Conservation (phyloP, 2,113 vertebrate species). For the Neotoma lepida region DNA sequence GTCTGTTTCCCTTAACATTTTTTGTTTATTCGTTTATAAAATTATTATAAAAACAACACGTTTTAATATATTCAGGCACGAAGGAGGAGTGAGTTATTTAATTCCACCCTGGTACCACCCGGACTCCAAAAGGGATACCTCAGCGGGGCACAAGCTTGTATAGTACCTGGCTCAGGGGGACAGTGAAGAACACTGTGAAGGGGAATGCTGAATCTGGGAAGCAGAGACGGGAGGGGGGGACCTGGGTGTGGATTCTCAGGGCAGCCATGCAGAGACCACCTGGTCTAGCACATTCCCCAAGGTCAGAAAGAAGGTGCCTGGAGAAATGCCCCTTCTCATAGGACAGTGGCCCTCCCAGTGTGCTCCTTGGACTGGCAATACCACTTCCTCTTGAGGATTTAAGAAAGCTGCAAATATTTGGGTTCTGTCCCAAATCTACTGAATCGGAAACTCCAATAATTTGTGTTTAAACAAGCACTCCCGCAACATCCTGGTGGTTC, state of each 20-base stretch:
- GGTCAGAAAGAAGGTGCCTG: not conserved
- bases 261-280: not conserved
- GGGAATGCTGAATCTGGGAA: not conserved
- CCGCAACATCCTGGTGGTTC: not conserved
- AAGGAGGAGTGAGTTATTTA: constrained; percentile 15
- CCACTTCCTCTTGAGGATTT: not conserved
- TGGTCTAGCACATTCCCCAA: not conserved
- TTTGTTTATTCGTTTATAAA: not conserved
- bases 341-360: not conserved
- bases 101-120: not conserved
- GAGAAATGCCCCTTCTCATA: not conserved
- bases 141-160: not conserved
- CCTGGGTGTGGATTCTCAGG: not conserved
- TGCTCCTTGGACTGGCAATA: not conserved
- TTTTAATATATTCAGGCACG: not conserved
- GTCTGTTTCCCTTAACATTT: not conserved
- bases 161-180: not conserved
- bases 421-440: not conserved
- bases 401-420: not conserved
- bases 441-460: not conserved
- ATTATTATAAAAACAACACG: not conserved
- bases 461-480: not conserved
- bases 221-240: not conserved
- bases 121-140: not conserved
- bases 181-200: too few relatives aligned